A percentile compares a stretch with the other conserved stretches of the same genome.
Evolutionary conservation across 1,140 invertebrate genomes (phyloP).

Genomic region (Caenorhabditis brenneri): DNA sequence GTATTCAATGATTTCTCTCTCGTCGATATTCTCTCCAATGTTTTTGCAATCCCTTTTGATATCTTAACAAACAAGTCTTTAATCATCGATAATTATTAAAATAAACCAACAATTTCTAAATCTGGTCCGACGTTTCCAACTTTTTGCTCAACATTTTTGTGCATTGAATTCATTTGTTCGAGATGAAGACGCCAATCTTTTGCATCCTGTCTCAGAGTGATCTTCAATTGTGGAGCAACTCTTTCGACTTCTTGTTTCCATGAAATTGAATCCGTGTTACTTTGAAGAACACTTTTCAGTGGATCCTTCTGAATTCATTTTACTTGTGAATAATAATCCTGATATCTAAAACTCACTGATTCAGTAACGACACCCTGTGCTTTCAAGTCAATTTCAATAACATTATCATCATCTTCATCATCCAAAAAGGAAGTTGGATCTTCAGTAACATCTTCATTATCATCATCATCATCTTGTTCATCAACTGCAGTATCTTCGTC

Average conservation of each 20-base stretch:
- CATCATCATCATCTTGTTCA: constrained; percentile 36
- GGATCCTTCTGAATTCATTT: constrained; percentile 16
- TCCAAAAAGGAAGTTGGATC: not conserved
- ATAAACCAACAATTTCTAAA: constrained; percentile 76
- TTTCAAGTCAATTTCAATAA: constrained; percentile 75
- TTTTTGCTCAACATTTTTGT: constrained; percentile 77
- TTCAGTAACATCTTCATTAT: not conserved
- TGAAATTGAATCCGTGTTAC: constrained; percentile 75
- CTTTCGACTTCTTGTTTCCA: constrained; percentile 88
- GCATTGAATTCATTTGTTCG: constrained; percentile 84
- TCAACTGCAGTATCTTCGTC: constrained; percentile 47
- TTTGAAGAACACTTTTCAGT: constrained; percentile 66
- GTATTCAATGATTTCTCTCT: constrained; percentile 86
- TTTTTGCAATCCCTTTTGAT: constrained; percentile 79
- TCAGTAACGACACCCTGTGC: not conserved
- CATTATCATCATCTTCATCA: constrained; percentile 76
- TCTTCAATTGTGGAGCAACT: constrained; percentile 85
- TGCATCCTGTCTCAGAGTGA: constrained; percentile 78
- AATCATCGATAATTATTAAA: not conserved
- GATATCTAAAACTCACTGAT: not conserved
- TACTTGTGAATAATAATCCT: not conserved
- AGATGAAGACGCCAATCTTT: constrained; percentile 88
- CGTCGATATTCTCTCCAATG: constrained; percentile 82
- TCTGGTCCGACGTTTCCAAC: constrained; percentile 78
- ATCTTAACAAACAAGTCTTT: constrained; percentile 73